These are phyloP conservation scores for Ennomos quercinarius DNA, from an alignment of 2,888 invertebrate species.

Conservation along the genomic window DNA sequence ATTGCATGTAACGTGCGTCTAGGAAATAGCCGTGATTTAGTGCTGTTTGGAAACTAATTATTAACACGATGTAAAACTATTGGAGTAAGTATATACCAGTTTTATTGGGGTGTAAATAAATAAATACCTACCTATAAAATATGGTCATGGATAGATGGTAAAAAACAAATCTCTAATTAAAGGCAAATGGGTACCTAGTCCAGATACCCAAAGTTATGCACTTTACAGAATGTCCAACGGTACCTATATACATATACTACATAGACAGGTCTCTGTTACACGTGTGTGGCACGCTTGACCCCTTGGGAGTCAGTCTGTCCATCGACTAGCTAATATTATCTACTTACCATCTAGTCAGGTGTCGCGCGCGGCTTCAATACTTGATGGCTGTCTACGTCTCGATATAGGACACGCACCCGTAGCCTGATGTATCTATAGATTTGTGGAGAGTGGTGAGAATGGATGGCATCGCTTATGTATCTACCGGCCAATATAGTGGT, in stretches of 20 bases:
- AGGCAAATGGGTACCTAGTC: too few species aligned
- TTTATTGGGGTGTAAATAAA: too few species aligned
- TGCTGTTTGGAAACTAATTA: neutral
- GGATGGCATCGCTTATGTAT: constrained; percentile 2
- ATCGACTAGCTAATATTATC: constrained; percentile 59
- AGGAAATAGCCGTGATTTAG: constrained; percentile 7
- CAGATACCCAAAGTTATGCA: too few species aligned
- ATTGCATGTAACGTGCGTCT: constrained; percentile 2
- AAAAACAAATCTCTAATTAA: too few species aligned
- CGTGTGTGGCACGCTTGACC: constrained; percentile 25
- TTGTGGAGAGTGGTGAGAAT: constrained; percentile 37
- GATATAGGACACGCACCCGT: constrained; percentile 63
- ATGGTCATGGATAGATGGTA: too few species aligned
- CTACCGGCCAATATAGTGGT: too few species aligned
- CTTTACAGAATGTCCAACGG: neutral
- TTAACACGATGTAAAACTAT: too few species aligned
- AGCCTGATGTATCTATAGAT: constrained; percentile 49
- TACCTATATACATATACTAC: neutral
- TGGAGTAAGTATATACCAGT: too few species aligned
- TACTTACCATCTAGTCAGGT: constrained; percentile 51
- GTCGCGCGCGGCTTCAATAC: constrained; percentile 65
- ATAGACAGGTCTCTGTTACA: constrained; percentile 11
- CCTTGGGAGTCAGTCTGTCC: constrained; percentile 28
- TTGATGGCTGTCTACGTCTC: constrained; percentile 68
- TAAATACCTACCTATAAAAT: too few species aligned